Evolutionary conservation across 2,888 invertebrate genomes (phyloP).

Genomic region (Spisula solida): DNA sequence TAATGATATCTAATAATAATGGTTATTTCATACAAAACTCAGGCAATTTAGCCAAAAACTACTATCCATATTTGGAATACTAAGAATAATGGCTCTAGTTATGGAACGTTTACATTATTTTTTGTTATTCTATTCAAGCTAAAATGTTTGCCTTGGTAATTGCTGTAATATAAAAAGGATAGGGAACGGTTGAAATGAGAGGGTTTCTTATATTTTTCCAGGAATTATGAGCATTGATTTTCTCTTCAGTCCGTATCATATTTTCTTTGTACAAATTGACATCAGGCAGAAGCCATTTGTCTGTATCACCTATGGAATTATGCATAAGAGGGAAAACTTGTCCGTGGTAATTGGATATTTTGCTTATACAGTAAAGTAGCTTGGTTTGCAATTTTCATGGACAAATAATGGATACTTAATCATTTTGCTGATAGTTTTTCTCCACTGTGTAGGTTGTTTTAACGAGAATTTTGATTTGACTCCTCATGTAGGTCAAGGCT

Average conservation of each 20-base stretch:
- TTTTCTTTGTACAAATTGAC: neutral
- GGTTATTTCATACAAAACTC: no score
- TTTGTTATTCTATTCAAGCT: no score
- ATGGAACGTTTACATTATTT: no score
- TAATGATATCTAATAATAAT: no score
- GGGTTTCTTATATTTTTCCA: neutral
- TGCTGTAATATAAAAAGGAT: no score
- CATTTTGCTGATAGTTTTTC: neutral
- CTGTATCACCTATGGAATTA: neutral
- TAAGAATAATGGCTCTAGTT: no score
- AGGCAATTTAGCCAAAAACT: no score
- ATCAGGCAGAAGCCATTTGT: neutral
- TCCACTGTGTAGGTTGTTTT: neutral
- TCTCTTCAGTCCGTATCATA: neutral
- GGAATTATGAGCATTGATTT: conserved; percentile 3
- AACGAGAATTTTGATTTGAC: no score
- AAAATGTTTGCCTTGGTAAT: no score
- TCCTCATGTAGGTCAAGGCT: no score
- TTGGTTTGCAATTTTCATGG: neutral
- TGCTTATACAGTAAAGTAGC: neutral
- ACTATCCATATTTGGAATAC: no score
- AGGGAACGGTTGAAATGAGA: neutral
- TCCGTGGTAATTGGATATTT: neutral
- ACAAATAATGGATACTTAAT: conserved; percentile 3
- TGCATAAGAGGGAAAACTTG: conserved; percentile 24